These are phyloP conservation scores for Bambusicola thoracicus DNA, from an alignment of 2,113 vertebrate species.

Conservation along the genomic window DNA sequence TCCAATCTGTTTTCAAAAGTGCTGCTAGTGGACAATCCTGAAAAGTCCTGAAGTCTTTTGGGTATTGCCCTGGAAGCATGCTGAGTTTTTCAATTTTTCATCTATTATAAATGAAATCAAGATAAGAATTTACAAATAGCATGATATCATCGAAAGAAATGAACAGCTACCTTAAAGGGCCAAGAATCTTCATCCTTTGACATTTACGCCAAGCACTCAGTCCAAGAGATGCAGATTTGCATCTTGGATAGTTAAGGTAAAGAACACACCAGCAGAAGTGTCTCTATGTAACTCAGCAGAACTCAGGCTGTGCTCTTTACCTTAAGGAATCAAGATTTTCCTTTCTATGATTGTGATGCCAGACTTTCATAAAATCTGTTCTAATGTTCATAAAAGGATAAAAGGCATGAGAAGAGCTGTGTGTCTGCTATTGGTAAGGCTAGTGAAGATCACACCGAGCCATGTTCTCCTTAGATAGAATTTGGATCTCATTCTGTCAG, in stretches of 20 bases:
- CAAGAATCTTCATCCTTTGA: neutral
- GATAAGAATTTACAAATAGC: neutral
- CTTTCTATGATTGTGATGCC: neutral
- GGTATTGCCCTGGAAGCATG: neutral
- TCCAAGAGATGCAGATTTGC: neutral
- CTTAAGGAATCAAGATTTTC: neutral
- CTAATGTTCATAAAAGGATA: neutral
- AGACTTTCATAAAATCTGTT: neutral
- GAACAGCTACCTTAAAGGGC: neutral
- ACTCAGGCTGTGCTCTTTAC: neutral
- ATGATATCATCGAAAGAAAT: neutral
- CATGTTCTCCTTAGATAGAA: neutral
- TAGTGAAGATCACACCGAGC: neutral
- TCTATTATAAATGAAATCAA: neutral
- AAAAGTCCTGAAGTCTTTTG: neutral
- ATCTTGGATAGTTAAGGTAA: neutral
- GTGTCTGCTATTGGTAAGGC: neutral
- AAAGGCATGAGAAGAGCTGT: neutral
- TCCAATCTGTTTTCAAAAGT: neutral
- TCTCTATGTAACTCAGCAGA: neutral
- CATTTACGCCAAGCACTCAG: neutral
- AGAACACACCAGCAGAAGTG: neutral
- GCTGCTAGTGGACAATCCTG: neutral
- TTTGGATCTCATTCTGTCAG: constrained; percentile 23
- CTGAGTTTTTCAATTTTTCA: neutral